Evolutionary conservation across 2,888 invertebrate species (phyloP).

Genomic region (Onthophagus sagittarius): DNA sequence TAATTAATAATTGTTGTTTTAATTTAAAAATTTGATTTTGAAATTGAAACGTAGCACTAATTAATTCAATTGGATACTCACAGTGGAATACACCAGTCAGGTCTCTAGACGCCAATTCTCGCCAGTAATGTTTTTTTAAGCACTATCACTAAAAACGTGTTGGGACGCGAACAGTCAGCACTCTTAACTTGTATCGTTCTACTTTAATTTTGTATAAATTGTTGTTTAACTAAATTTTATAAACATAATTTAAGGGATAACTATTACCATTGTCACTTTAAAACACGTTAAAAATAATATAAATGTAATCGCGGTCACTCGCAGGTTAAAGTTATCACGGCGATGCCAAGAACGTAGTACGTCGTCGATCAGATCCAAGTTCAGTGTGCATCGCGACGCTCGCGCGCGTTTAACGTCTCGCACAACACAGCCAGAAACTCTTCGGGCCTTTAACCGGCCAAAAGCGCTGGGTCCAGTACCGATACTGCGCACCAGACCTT

Average conservation of each 20-base stretch:
- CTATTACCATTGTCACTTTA: too few relatives aligned
- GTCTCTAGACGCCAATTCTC: not conserved
- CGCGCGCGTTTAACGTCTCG: not conserved
- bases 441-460: not conserved
- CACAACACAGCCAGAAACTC: not conserved
- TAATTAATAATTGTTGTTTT: too few relatives aligned
- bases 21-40: not conserved
- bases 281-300: too few relatives aligned
- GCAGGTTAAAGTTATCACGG: not conserved
- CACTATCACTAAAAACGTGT: not conserved
- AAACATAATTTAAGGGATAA: too few relatives aligned
- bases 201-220: not conserved
- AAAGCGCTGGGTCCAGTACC: not conserved
- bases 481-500: conserved; percentile 28
- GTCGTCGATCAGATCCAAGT: not conserved
- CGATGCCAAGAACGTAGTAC: not conserved
- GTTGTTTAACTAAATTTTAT: not conserved
- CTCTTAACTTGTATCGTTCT: not conserved
- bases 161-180: not conserved
- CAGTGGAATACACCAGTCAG: not conserved
- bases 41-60: not conserved
- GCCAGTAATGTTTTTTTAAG: not conserved
- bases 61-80: not conserved
- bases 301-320: not conserved
- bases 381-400: not conserved